Base-by-base conservation (phyloP, 1,140 invertebrate species). In the Lasaia peninsularis region DNA sequence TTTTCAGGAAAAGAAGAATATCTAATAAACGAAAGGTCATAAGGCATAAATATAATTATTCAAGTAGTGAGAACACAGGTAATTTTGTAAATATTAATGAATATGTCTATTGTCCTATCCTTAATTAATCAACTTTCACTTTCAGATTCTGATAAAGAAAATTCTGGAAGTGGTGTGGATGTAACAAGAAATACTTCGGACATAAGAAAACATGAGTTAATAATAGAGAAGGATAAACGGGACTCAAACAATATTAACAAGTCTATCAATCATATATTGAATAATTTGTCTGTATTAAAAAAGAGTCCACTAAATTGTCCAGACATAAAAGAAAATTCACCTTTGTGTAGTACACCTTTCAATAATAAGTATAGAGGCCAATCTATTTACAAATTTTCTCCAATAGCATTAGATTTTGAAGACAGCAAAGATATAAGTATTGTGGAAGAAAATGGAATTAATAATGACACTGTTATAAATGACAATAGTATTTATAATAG, bases 131-230 rank as follows among this genome's bases (percentile, higher is more conserved):
- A 28, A 28, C 8, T 37, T 54, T 35, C 61, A 21, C 57, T 74
- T 78, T 58, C 59, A 85, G 84, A 74, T 58, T 82, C 75, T 37
- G 73, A 80, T 28, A 85, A 87, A 67, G 84, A 84, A 73, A 87
- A 85, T 50, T 61, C 67, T 18, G 51, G 37, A 18, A 12, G 18
- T 33, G 61, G 34, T 20, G 60, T 69, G 59, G 31, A 53, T 35
- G 7, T 37, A 32, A 62, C 57, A 33, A 53, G 48, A 56, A 71
- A 85, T 56, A 49, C 40, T 21, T 71, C 73, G 35, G 73, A 87
- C 58, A 69, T 87, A 44, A 65, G 62, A 62, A 35, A 69, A 56
- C 70, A 85, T 58, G 59, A 80, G 61, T 60, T 87, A 50, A 14
- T 76, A 20, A 64, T 87, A 58, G 84, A 84, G 67, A 69, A 63